Conservation (phyloP, 1,140 invertebrate genomes). For the Drosophila repletoides region DNA sequence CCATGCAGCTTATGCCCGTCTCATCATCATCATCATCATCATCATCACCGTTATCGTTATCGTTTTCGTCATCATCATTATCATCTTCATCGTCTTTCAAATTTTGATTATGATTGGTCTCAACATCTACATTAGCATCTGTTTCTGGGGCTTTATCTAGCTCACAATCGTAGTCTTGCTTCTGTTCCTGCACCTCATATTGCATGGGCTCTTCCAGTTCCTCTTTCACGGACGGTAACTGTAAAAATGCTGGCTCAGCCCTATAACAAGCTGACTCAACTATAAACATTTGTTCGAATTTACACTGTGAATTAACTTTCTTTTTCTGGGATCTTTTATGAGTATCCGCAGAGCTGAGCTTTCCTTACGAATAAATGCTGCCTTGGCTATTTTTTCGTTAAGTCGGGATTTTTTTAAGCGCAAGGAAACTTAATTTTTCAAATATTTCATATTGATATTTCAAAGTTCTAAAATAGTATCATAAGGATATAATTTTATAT, state of each 20-base stretch:
- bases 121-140: background rate
- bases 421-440: too few species aligned
- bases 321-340: too few species aligned
- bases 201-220: slow-evolving; percentile 58
- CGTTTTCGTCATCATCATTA: background rate
- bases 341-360: too few species aligned
- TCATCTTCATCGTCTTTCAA: background rate
- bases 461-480: too few species aligned
- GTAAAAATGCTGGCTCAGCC: slow-evolving; percentile 40
- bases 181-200: background rate
- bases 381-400: too few species aligned
- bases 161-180: slow-evolving; percentile 1
- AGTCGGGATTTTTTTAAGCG: too few species aligned
- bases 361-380: too few species aligned
- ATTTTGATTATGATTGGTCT: background rate
- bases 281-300: slow-evolving; percentile 27
- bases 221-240: slow-evolving; percentile 49
- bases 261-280: slow-evolving; percentile 26
- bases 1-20: background rate
- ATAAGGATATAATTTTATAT: too few species aligned
- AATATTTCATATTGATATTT: too few species aligned
- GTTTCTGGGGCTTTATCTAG: background rate
- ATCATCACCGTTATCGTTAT: background rate
- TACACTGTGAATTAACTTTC: too few species aligned
- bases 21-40: slow-evolving; percentile 17